Evolutionary conservation across 1,140 invertebrate genomes (phyloP), one percentile per base, ranked within the genome.

Genomic region (Scaptomyza pallida): DNA sequence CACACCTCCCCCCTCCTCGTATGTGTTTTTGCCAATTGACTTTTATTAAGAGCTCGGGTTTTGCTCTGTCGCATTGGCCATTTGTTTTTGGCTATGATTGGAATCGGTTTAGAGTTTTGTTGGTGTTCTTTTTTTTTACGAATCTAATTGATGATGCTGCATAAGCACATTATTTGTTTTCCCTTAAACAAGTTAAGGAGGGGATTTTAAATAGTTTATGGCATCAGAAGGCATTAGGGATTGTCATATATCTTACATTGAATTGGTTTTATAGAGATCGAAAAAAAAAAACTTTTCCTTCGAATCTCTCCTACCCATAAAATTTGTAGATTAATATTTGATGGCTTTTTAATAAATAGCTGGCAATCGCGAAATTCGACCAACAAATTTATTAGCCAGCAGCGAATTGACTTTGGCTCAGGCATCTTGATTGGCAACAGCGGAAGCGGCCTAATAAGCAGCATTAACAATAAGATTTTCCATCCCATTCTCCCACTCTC

Each of bases 81-180:
- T 81, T 81, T 81, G 81, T 82, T 81, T 72, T 81, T 72, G 81
- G 60, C 74, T 54, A 79, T 79, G 50, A 80, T 65, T 77, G 69
- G 63, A 62, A 82, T 70, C 61, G 80, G 67, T 85, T 85, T 78
- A 62, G 26, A 75, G 52, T 79, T 79, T 82, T 72, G 17, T 13
- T 8, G 1, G 50, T n/a, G n/a, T n/a, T n/a, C n/a, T n/a, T n/a
- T n/a, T n/a, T n/a, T n/a, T n/a, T n/a, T n/a, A n/a, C n/a, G n/a
- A n/a, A 63, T 55, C 60, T 70, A 70, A 70, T 70, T 63, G 60
- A 70, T 70, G 48, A 21, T 52, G 62, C 63, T 57, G 63, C 55
- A 45, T 64, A 47, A 64, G 62, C 62, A 56, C 52, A 64, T 56
- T 64, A 64, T 56, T 56, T 63, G 61, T 55, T 55, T 55, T 52